Percentiles rank a stretch among this genome's conserved stretches.
These are phyloP conservation scores for Megatriorchis doriae DNA, from an alignment of 2,113 vertebrate species.

Conservation along the genomic window DNA sequence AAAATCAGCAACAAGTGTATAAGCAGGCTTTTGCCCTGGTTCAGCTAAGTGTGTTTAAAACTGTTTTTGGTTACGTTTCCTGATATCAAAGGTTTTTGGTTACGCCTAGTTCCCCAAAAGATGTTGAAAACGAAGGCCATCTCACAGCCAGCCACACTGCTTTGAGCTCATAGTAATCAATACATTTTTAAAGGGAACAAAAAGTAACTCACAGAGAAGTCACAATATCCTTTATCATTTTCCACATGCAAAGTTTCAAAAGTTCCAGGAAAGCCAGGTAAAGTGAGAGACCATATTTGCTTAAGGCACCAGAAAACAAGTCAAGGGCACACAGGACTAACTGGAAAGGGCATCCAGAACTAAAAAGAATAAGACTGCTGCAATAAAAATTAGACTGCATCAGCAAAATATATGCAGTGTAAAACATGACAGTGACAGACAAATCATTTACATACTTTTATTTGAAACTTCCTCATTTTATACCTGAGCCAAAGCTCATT, in stretches of 20 bases:
- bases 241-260: neutral
- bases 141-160: neutral
- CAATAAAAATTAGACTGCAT: neutral
- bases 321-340: neutral
- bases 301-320: neutral
- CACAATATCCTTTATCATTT: neutral
- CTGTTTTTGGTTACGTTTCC: neutral
- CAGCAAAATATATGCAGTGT: neutral
- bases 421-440: neutral
- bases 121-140: neutral
- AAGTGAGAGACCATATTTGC: neutral
- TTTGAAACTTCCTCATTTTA: neutral
- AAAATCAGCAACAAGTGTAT: neutral
- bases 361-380: neutral
- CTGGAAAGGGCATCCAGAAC: neutral
- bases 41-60: neutral
- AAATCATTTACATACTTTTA: neutral
- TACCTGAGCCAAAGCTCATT: neutral
- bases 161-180: neutral
- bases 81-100: neutral
- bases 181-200: neutral
- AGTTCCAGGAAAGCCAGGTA: neutral
- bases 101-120: neutral
- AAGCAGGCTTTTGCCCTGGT: neutral
- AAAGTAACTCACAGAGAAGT: neutral